Percentiles rank a stretch among this genome's conserved stretches.
Conservation (phyloP, 2,888 invertebrate genomes). For the Zele albiditarsus region DNA sequence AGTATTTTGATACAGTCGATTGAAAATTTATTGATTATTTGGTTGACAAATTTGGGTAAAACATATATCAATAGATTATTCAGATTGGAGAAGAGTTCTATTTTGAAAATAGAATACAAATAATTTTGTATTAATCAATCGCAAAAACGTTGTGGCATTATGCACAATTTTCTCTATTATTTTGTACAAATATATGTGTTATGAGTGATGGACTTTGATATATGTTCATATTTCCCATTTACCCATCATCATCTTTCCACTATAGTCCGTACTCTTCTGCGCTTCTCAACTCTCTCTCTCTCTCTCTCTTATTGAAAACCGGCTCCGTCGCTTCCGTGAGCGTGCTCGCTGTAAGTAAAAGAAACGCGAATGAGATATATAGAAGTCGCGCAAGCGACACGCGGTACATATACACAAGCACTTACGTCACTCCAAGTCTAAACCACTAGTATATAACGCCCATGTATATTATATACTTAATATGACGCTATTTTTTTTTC, state of each 20-base stretch:
- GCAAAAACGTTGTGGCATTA: too few relatives aligned
- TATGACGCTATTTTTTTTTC: not conserved
- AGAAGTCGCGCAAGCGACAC: slow-evolving; percentile 18
- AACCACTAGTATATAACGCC: not conserved
- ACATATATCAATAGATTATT: too few relatives aligned
- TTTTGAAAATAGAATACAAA: too few relatives aligned
- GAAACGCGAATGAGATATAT: slow-evolving; percentile 11
- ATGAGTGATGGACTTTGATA: slow-evolving; percentile 14
- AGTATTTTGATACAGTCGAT: too few relatives aligned
- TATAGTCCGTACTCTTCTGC: slow-evolving; percentile 9
- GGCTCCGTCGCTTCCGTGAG: slow-evolving; percentile 41
- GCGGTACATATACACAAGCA: slow-evolving; percentile 8
- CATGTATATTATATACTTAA: not conserved
- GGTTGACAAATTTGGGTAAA: too few relatives aligned
- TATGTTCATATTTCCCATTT: slow-evolving; percentile 38
- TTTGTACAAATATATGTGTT: too few relatives aligned
- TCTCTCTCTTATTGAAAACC: slow-evolving; percentile 43
- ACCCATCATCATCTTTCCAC: slow-evolving; percentile 27
- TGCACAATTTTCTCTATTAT: too few relatives aligned
- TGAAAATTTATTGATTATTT: too few relatives aligned
- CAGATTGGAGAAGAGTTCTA: too few relatives aligned
- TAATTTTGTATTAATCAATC: too few relatives aligned
- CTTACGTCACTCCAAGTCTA: slow-evolving; percentile 28
- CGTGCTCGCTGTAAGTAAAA: slow-evolving; percentile 25
- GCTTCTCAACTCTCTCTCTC: slow-evolving; percentile 32